Base-by-base conservation (phyloP, 2,113 vertebrate genomes). In the Eulacestoma nigropectus region DNA sequence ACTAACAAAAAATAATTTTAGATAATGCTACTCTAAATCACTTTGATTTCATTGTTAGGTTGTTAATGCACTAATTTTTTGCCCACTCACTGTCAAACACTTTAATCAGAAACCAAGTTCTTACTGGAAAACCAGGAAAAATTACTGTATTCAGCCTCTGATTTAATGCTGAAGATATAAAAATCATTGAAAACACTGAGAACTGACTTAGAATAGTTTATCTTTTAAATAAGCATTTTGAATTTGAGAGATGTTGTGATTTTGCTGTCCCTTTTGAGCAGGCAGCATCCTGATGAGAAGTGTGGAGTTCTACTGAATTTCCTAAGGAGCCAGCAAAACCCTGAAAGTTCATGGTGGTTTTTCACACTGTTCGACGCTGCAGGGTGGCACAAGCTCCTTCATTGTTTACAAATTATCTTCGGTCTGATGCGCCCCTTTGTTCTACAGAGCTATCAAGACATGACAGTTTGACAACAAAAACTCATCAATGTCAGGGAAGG, bases 11-110 rank as follows among this genome's bases (percentile, higher is more conserved):
- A 65, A 73, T 59, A 79, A 73, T 87, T 90, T 94, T 60, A 90
- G 76, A 92, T 93, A 92, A 94, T 76, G 65, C 73, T 79, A 53
- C 62, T 89, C 68, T 89, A 81, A 94, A 90, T 95, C 69, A 93
- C 62, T 96, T 78, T 53, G 56, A 86, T 84, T 94, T 92, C 92
- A 87, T 50, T 89, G 65, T 89, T 86, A 64, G 18, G 35, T 56
- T 78, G 76, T 57, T 95, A 96, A 90, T 78, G 53, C 60, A 84
- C 46, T 95, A 50, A 92, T 84, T 94, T 94, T 92, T 78, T 89
- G 68, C 85, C 53, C 37, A 49, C 62, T 89, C 44, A 62, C 68
- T 93, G 76, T 56, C 79, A 75, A 90, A 92, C 52, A 63, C 44
- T 86, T 91, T 57, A 90, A 84, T 84, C 80, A 92, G 69, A 49